These are phyloP conservation scores for Lates calcarifer DNA, from an alignment of 2,113 vertebrate species.

Conservation along the genomic window DNA sequence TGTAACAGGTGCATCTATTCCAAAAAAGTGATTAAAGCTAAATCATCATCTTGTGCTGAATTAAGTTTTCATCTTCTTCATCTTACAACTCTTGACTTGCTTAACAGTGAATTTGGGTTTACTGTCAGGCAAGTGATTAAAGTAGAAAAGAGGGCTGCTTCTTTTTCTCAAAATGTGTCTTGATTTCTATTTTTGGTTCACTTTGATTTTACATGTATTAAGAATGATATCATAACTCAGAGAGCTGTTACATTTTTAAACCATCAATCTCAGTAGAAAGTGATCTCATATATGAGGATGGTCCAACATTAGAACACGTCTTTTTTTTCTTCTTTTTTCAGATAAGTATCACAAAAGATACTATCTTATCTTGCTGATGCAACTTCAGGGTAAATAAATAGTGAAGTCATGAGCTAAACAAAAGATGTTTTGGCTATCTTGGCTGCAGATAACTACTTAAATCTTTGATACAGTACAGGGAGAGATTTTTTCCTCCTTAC, in stretches of 20 bases:
- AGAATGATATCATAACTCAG: constrained; percentile 1
- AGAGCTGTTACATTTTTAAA: background rate
- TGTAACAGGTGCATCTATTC: background rate
- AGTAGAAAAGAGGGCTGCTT: constrained; percentile 7
- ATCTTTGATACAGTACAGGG: background rate
- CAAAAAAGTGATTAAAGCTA: background rate
- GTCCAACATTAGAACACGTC: background rate
- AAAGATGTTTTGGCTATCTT: background rate
- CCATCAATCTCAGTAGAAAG: background rate
- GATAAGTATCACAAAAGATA: background rate
- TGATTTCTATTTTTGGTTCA: background rate
- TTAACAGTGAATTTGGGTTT: constrained; percentile 21
- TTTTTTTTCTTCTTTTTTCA: no score
- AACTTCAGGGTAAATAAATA: background rate
- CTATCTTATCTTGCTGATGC: background rate
- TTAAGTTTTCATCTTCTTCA: constrained; percentile 16
- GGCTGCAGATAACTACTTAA: background rate
- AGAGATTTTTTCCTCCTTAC: background rate
- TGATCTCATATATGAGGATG: background rate
- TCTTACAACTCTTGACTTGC: background rate
- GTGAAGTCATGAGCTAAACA: background rate
- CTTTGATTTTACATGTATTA: background rate
- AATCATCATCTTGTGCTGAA: background rate
- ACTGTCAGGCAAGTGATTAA: constrained; percentile 12
- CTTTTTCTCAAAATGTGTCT: background rate